Conservation (phyloP, 1,140 invertebrate genomes). For the Paraescarpia echinospica region DNA sequence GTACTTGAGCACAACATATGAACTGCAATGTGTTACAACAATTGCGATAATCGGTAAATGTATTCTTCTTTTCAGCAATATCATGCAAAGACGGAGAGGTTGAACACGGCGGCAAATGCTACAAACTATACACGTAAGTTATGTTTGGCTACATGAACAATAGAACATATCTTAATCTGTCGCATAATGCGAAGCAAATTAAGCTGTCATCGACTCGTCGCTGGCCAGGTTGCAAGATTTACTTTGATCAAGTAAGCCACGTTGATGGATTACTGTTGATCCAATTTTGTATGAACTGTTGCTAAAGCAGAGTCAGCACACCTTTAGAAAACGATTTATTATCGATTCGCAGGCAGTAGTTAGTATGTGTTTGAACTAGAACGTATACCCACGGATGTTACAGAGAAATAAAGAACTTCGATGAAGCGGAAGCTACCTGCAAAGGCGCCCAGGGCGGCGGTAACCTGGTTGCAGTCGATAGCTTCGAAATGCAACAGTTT, state of each 20-base stretch:
- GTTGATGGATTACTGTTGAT: background rate
- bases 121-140: background rate
- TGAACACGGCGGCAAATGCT: background rate
- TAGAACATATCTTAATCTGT: background rate
- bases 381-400: background rate
- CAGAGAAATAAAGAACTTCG: background rate
- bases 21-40: background rate
- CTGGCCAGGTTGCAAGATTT: background rate
- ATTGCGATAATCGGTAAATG: background rate
- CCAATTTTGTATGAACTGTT: background rate
- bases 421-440: background rate
- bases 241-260: background rate
- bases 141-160: background rate
- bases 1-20: background rate
- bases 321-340: background rate
- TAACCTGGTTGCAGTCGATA: background rate
- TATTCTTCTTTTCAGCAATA: background rate
- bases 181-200: background rate
- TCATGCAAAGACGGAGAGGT: background rate
- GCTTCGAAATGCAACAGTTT: background rate
- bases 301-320: background rate
- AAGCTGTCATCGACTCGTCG: background rate
- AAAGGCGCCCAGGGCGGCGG: too few species aligned
- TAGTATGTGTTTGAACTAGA: background rate
- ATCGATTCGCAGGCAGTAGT: background rate